phyloP scores from a whole-genome alignment of 2,888 invertebrate genomes.

The Lamellibrachia columna region DNA sequence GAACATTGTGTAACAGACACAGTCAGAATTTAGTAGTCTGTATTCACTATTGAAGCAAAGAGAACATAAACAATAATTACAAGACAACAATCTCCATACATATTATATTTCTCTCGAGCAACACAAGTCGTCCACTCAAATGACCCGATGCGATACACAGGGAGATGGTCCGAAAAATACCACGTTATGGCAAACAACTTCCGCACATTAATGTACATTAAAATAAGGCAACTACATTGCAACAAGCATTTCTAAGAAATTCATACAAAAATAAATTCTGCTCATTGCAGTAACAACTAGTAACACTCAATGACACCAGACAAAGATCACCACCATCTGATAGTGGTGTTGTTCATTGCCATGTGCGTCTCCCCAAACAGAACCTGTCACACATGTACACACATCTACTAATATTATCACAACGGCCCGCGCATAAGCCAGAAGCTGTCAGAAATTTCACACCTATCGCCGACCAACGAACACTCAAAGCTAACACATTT shows the following conservation, averaged over 20 bases:
- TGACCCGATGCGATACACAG: not conserved
- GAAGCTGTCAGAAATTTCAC: not conserved
- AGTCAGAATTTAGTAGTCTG: constrained; percentile 16
- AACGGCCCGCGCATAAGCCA: too few relatives aligned
- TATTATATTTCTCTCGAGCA: not conserved
- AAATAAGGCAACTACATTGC: not conserved
- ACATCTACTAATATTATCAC: not conserved
- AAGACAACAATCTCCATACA: constrained; percentile 7
- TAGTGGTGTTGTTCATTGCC: not conserved
- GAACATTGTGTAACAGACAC: not conserved
- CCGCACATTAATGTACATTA: not conserved
- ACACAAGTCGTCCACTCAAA: not conserved
- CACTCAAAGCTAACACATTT: not conserved
- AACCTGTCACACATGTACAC: not conserved
- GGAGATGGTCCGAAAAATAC: not conserved
- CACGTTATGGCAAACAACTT: not conserved
- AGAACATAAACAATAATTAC: constrained; percentile 10
- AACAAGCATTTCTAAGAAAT: constrained; percentile 16
- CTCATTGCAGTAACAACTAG: constrained; percentile 11
- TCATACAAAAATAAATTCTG: not conserved
- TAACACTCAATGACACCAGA: not conserved
- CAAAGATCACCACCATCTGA: not conserved
- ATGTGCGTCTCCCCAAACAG: not conserved
- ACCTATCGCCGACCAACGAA: not conserved
- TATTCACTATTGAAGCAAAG: not conserved